Percentiles rank a stretch among this genome's conserved stretches.
These are phyloP conservation scores for Cerceris rybyensis DNA, from an alignment of 2,888 invertebrate genomes.

Conservation along the genomic window DNA sequence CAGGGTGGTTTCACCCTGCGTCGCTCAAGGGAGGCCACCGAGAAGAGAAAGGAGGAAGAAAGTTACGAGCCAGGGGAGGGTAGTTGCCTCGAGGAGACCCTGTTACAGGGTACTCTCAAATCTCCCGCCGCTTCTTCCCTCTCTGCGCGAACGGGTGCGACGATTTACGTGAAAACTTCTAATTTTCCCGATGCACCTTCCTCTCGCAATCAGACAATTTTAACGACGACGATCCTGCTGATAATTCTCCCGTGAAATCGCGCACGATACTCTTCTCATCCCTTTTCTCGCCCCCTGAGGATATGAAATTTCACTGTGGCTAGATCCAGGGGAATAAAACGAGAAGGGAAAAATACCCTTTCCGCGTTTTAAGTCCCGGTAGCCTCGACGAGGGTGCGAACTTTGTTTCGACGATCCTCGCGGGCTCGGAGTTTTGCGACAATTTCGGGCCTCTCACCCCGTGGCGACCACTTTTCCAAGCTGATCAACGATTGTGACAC, in stretches of 20 bases:
- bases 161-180: no score
- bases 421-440: constrained; percentile 14
- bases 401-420: constrained; percentile 29
- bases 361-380: no score
- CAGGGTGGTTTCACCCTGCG: not conserved
- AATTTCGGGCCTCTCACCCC: constrained; percentile 17
- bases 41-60: constrained; percentile 32
- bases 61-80: constrained; percentile 51
- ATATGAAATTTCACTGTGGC: no score
- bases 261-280: no score
- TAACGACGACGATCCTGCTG: no score
- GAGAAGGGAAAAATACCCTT: no score
- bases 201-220: no score
- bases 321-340: no score
- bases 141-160: not conserved
- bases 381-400: constrained; percentile 36
- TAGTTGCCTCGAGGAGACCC: constrained; percentile 7
- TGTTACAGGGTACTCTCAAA: constrained; percentile 47
- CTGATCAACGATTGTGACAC: constrained; percentile 20
- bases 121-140: constrained; percentile 40
- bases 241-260: no score
- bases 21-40: constrained; percentile 28
- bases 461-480: constrained; percentile 13
- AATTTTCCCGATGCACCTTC: no score
- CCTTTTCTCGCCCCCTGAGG: no score